Evolutionary conservation across 2,113 vertebrate genomes (phyloP), one percentile per base, ranked within the genome.

Genomic region (Chauna torquata): DNA sequence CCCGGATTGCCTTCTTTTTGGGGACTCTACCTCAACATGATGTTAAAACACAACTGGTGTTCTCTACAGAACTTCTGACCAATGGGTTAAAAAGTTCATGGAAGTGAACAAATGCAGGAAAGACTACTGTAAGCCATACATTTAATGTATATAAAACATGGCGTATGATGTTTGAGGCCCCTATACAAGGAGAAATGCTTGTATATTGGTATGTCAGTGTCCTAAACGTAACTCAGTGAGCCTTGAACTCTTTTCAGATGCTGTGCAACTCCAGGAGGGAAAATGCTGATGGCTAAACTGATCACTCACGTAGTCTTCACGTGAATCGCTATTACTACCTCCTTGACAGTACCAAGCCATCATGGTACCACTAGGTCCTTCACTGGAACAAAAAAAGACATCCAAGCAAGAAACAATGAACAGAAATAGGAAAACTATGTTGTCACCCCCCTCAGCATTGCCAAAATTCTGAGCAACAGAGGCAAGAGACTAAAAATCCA

Each of bases 301-400:
- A 34, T 34, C 55, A 3, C 9, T 42, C 38, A 18, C 0, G 2
- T 2, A 19, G 30, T 3, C 59, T 32, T 74, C 59, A 65, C 0
- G 0, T 6, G 20, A 70, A 66, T 1, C 0, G 0, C 25, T 82
- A 3, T 5, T 50, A 22, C 57, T 11, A n/a, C 4, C 22, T 57
- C 66, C 70, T 15, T 3, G 6, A 55, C 2, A 23, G 57, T 32
- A 62, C 32, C 24, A 42, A 45, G 12, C 32, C 52, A 32, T 4
- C 0, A 0, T 8, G 19, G 27, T 72, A 57, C 40, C 38, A 4
- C 66, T 11, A 28, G 11, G n/a, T 23, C 45, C 18, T 40, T 17
- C 12, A n/a, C 34, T 24, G 32, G 27, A 54, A 69, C 13, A 20
- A 16, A 78, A 77, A 55, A 38, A 61, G 8, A 23, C 3, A 3